phyloP scores from a whole-genome alignment of 2,797 vertebrate genomes.

The Pelodytes ibericus region DNA sequence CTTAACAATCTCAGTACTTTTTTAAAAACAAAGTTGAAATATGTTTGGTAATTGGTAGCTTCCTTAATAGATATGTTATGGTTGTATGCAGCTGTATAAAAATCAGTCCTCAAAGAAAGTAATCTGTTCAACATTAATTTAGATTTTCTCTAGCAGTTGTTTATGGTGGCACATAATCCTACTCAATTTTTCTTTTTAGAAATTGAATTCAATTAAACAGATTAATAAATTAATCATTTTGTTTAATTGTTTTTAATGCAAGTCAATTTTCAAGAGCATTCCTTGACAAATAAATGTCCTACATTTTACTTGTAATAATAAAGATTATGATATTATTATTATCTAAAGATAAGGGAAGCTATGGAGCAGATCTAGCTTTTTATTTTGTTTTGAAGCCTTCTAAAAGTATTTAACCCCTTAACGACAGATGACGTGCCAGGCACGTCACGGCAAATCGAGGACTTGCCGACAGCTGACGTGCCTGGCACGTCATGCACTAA shows the following conservation, averaged over 20 bases:
- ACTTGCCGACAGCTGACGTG: too few relatives aligned
- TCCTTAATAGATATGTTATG: conserved; percentile 54
- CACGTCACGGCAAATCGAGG: too few relatives aligned
- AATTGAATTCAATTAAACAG: conserved; percentile 30
- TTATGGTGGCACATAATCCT: conserved; percentile 46
- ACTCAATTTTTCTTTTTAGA: conserved; percentile 11
- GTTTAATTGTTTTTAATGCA: conserved; percentile 32
- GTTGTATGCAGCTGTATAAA: conserved; percentile 62
- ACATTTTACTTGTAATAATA: too few relatives aligned
- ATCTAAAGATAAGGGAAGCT: too few relatives aligned
- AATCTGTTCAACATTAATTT: conserved; percentile 64
- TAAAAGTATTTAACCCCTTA: too few relatives aligned
- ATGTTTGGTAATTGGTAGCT: conserved; percentile 49
- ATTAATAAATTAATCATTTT: conserved; percentile 18
- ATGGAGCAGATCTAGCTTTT: too few relatives aligned
- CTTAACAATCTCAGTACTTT: conserved; percentile 4
- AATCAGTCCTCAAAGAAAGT: conserved; percentile 59
- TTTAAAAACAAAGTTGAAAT: conserved; percentile 18
- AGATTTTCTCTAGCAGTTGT: conserved; percentile 72
- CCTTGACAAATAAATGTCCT: too few relatives aligned
- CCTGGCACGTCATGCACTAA: too few relatives aligned
- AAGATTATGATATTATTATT: too few relatives aligned
- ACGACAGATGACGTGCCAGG: too few relatives aligned
- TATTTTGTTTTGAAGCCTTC: too few relatives aligned
- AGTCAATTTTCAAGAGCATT: conserved; percentile 15